Evolutionary conservation across 1,140 invertebrate species (phyloP), one percentile per base, ranked within the genome.

Genomic region (Magallana gigas): DNA sequence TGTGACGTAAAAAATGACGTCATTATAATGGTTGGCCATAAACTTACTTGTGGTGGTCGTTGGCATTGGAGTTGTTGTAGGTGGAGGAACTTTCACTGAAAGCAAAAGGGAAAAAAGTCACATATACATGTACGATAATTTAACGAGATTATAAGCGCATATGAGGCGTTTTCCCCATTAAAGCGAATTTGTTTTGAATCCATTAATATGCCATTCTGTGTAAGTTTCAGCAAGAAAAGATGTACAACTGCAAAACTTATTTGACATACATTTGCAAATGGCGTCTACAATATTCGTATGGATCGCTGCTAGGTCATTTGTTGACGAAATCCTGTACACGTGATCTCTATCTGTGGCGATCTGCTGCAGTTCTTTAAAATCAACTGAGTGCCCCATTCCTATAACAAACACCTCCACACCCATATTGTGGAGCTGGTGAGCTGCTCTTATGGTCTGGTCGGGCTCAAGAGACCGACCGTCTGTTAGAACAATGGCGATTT

Each of bases 391-490:
- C 12, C 85, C 85, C 16, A 87, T 87, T 3, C 85, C 85, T 0
- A 87, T 83, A 16, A 48, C 85, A 56, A 87, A 87, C 1, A 87
- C 85, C 60, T 87, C 85, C 8, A 83, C 80, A 2, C 80, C 85
- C 29, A 83, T 81, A 14, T 36, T 36, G 8, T 87, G 59, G 29
- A 87, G 85, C 11, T 56, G 81, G 5, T 12, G 9, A 5, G 88
- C 82, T 14, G 58, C 68, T 8, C n/a, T 82, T 11, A 62, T 7
- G 1, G 88, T 89, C 8, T 36, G 62, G 12, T 18, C 5, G 5
- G 58, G 64, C 23, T 87, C 85, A 36, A 84, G 59, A 14, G 88
- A 89, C n/a, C 83, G 60, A 23, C 89, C 89, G 56, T 90, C 89
- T 11, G 89, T 90, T 18, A 90, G 18, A 56, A 90, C 82, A 48